These are phyloP conservation scores for Aphelenchoides besseyi DNA, from an alignment of 1,140 invertebrate species.

Conservation along the genomic window DNA sequence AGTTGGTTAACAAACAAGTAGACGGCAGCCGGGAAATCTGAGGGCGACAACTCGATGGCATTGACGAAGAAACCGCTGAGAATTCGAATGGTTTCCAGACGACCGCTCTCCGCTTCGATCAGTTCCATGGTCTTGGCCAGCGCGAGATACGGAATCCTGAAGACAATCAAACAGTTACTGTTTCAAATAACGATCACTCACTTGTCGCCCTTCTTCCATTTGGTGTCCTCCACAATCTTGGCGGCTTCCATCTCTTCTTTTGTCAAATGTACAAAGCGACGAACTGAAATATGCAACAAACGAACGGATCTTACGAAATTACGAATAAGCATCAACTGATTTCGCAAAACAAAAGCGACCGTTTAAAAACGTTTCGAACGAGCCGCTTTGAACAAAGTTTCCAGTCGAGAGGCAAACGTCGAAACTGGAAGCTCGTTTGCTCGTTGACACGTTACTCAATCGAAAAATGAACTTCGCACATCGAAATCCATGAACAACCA, in stretches of 20 bases:
- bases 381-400: too few species aligned
- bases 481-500: too few species aligned
- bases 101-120: constrained; percentile 81
- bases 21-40: constrained; percentile 82
- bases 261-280: too few species aligned
- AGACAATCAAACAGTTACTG: constrained; percentile 25
- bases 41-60: constrained; percentile 71
- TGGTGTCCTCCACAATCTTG: neutral
- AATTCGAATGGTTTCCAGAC: constrained; percentile 83
- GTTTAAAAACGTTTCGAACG: too few species aligned
- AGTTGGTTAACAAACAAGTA: constrained; percentile 93
- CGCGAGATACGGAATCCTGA: constrained; percentile 86
- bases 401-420: too few species aligned
- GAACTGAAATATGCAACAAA: too few species aligned
- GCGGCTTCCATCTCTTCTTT: neutral
- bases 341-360: too few species aligned
- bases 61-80: constrained; percentile 79
- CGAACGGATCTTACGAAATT: too few species aligned
- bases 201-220: constrained; percentile 48
- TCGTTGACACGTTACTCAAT: too few species aligned
- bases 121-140: constrained; percentile 82
- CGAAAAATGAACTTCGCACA: too few species aligned
- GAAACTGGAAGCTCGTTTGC: too few species aligned
- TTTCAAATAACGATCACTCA: constrained; percentile 18
- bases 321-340: too few species aligned